Evolutionary conservation across 2,113 vertebrate species (phyloP).

Genomic region (Equus quagga): DNA sequence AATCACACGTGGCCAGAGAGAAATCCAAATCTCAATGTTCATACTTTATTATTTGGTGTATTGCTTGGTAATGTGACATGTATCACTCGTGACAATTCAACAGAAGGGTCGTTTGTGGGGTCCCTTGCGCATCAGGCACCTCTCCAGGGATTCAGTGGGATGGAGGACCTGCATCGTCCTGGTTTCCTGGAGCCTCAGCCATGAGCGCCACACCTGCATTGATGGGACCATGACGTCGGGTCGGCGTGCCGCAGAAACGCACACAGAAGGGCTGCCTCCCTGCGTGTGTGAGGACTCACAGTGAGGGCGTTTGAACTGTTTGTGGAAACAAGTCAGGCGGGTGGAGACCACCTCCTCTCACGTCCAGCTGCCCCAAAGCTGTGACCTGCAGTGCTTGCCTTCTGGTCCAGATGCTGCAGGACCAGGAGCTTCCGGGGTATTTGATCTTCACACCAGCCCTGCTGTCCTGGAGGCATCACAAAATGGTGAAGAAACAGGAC

Average conservation of each 20-base stretch:
- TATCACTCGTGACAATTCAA: not conserved
- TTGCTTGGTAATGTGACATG: not conserved
- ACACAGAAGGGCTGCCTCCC: not conserved
- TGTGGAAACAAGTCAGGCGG: too few relatives aligned
- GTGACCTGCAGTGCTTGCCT: not conserved
- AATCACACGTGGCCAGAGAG: too few relatives aligned
- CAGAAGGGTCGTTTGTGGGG: too few relatives aligned
- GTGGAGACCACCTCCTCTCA: too few relatives aligned
- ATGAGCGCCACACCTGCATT: too few relatives aligned
- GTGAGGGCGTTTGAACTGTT: too few relatives aligned
- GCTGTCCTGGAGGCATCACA: not conserved
- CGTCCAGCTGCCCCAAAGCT: fast-evolving
- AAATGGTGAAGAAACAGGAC: too few relatives aligned
- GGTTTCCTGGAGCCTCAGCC: not conserved
- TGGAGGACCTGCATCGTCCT: fast-evolving
- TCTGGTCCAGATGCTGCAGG: too few relatives aligned
- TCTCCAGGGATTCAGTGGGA: not conserved
- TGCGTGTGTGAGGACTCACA: too few relatives aligned
- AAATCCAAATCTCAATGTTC: not conserved
- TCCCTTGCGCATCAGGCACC: fast-evolving
- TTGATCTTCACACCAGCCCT: too few relatives aligned
- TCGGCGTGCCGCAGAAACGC: too few relatives aligned
- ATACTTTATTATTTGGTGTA: not conserved
- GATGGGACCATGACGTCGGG: too few relatives aligned
- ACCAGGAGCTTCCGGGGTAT: not conserved